phyloP scores from a whole-genome alignment of 2,888 invertebrate species.

The Epistrophella euchroma region DNA sequence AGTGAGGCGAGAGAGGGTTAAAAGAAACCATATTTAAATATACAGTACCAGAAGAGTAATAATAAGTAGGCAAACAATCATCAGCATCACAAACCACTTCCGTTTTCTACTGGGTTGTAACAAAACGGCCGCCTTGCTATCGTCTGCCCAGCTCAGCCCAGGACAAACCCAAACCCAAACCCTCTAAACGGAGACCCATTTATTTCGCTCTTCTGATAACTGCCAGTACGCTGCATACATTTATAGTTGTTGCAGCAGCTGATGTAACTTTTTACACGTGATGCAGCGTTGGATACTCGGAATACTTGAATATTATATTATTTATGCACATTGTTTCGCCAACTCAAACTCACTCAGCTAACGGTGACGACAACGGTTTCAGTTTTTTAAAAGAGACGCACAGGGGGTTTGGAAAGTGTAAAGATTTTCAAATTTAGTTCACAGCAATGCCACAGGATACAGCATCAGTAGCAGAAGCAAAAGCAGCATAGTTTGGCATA shows the following conservation, averaged over 20 bases:
- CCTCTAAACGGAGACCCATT: slow-evolving; percentile 57
- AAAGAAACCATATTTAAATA: slow-evolving; percentile 25
- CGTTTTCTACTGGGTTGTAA: slow-evolving; percentile 53
- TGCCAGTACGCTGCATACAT: not conserved
- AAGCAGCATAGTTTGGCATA: slow-evolving; percentile 14
- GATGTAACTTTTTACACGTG: slow-evolving; percentile 56
- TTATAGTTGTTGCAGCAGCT: slow-evolving; percentile 50
- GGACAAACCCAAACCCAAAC: slow-evolving; percentile 8
- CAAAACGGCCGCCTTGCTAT: slow-evolving; percentile 49
- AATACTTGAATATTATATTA: slow-evolving; percentile 70
- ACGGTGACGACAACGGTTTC: slow-evolving; percentile 19
- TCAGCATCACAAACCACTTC: slow-evolving; percentile 72
- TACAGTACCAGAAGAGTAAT: slow-evolving; percentile 18
- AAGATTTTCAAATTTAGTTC: slow-evolving; percentile 70
- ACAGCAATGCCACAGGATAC: slow-evolving; percentile 68
- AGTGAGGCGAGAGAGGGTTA: not conserved
- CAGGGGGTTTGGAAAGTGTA: slow-evolving; percentile 33
- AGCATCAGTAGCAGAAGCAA: slow-evolving; percentile 1
- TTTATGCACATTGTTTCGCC: slow-evolving; percentile 66
- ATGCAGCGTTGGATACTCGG: slow-evolving; percentile 42
- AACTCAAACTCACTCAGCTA: slow-evolving; percentile 53
- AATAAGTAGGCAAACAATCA: slow-evolving; percentile 71
- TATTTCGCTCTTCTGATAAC: slow-evolving; percentile 62
- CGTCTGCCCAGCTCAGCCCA: not conserved
- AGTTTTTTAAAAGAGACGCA: not conserved